Base-by-base conservation (phyloP, 2,888 invertebrate genomes). In the Euproctis similis region DNA sequence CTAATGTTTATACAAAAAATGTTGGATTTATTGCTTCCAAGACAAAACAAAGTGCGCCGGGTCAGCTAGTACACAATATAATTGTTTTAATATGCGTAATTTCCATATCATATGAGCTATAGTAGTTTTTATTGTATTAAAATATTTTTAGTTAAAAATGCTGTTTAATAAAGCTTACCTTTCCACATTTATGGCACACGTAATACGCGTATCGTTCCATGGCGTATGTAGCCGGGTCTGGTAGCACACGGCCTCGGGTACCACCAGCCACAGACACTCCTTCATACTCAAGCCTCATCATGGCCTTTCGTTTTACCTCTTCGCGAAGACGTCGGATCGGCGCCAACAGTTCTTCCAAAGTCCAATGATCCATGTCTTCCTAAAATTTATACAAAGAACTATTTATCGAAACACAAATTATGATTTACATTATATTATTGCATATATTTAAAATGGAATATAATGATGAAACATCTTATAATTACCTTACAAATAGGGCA, bases 191-290 rank as follows among this genome's bases (percentile, higher is more conserved):
- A 68, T 90, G 96, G 73, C 98, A 98, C 13, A 98, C 96, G 63
- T 98, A 98, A 71, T 98, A 98, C 1, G 98, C 97, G 67, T 98
- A 98, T 53, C 97, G 88, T 57, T 98, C 97, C 96, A 98, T 96
- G 2, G 98, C 98, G 71, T 94, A 95, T 0, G 89, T 87, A 1
- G 93, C 92, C 1, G 97, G 91, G 68, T 97, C 95, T 31, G 92
- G 89, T 25, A 90, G 87, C 1, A 88, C 90, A 41, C 92, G 91
- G 0, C 90, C 88, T 53, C 91, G 90, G 38, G 93, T 42, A 3
- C 51, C 42, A 53, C 89, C 89, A 0, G 91, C 88, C 50, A 91
- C 89, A 37, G 92, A 90, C 23, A 96, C 77, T 0, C 98, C 98
- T 74, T 98, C 98, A 69, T 98, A 98, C 73, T 98, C 96, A 24